phyloP scores from a whole-genome alignment of 2,888 invertebrate species.

The Agriopis marginaria region DNA sequence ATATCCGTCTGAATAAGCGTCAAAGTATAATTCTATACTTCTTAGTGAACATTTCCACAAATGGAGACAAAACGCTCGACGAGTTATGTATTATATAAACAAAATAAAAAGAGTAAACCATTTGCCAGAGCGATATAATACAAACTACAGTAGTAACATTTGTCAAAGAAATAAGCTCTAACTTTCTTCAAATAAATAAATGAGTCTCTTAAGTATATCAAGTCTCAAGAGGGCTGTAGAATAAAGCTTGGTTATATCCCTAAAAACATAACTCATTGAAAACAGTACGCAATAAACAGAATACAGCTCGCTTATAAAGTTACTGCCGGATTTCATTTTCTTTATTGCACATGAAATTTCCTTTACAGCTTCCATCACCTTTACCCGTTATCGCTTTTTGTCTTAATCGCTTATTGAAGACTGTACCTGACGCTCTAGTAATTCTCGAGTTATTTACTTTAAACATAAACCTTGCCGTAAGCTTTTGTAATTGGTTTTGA shows the following conservation, averaged over 20 bases:
- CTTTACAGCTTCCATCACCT: slow-evolving; percentile 39
- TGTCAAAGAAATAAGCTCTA: slow-evolving; percentile 14
- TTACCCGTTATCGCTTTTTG: slow-evolving; percentile 31
- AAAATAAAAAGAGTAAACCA: slow-evolving; percentile 8
- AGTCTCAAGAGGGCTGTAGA: slow-evolving; percentile 21
- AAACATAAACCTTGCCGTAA: slow-evolving; percentile 16
- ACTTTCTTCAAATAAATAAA: slow-evolving; percentile 20
- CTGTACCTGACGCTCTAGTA: slow-evolving; percentile 15
- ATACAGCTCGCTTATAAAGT: slow-evolving; percentile 40
- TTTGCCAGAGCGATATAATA: slow-evolving; percentile 1
- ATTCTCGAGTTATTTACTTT: slow-evolving; percentile 19
- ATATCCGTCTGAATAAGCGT: slow-evolving; percentile 18
- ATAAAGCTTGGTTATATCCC: slow-evolving; percentile 26
- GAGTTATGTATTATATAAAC: slow-evolving; percentile 5
- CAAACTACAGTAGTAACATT: slow-evolving; percentile 17
- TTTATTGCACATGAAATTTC: slow-evolving; percentile 43
- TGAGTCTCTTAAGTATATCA: slow-evolving; percentile 13
- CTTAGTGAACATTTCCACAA: slow-evolving; percentile 5
- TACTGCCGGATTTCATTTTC: slow-evolving; percentile 45
- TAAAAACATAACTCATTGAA: slow-evolving; percentile 36
- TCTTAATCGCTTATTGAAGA: slow-evolving; percentile 29
- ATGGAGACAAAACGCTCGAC: slow-evolving; percentile 4
- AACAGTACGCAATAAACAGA: slow-evolving; percentile 32
- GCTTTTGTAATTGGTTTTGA: slow-evolving; percentile 2
- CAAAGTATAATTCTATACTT: slow-evolving; percentile 11